Base-by-base conservation (phyloP, 2,797 vertebrate genomes). In the Hydrolagus colliei region DNA sequence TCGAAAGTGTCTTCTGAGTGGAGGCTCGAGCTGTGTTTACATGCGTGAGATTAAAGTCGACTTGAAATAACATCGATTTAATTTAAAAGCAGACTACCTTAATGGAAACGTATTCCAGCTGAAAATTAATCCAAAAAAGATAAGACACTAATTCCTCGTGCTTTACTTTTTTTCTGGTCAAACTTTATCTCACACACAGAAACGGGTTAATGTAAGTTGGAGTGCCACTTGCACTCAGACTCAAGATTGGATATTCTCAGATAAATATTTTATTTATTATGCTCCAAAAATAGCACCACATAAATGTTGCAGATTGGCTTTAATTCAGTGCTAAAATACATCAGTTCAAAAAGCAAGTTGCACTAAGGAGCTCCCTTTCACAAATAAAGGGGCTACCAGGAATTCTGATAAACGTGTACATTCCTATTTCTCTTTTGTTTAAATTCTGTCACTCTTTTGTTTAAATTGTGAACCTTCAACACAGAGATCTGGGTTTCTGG, bases 61-160 rank as follows among this genome's bases (percentile, higher is more conserved):
- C 65, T 68, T 84, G 9, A 71, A 68, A 84, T 71, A 68, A 84
- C 79, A 68, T 52, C 32, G 71, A 52, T 67, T 71, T 84, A 84
- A 71, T 84, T 84, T 84, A 67, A 71, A 84, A 84, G 16, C 79
- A 52, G 65, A 32, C 67, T 84, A 71, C 32, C 79, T 67, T 67
- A 82, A 41, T 68, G 63, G 22, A 68, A 68, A 32, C 32, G 11
- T 71, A 84, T 84, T 84, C 32, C 65, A 84, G 9, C 32, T 84
- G 79, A 84, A 84, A 84, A 84, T 84, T 84, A 84, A 41, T 84
- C 65, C 65, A 35, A 5, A 52, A 52, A 35, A 84, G 65, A 84
- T 84, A 71, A 71, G 79, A 68, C 71, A 20, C 32, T 11, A 84
- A 84, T 77, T 77, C 41, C 75, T 77, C 27, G 32, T 52, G 79